These are phyloP conservation scores for Copsychus sechellarum DNA, from an alignment of 2,113 vertebrate species.

Conservation along the genomic window DNA sequence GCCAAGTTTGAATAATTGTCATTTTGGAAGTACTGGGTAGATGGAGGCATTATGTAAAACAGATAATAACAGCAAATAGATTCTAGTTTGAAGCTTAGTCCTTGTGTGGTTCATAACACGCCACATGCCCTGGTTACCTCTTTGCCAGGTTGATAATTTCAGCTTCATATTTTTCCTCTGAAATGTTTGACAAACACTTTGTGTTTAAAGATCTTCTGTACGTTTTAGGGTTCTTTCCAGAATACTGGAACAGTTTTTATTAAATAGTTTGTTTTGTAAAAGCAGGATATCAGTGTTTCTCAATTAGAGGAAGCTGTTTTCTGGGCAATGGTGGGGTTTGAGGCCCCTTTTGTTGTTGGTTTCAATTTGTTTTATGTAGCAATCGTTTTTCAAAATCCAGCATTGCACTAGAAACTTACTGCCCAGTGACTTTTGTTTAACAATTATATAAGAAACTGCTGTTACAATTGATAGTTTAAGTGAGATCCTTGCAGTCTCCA, in stretches of 20 bases:
- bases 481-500: neutral
- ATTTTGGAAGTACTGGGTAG: neutral
- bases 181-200: neutral
- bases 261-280: neutral
- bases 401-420: neutral
- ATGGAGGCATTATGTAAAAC: neutral
- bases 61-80: neutral
- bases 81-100: neutral
- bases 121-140: no score
- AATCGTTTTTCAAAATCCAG: neutral
- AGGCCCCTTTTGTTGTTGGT: neutral
- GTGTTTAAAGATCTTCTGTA: neutral
- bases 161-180: neutral
- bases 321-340: neutral
- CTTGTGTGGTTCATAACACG: rapidly evolving
- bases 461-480: neutral
- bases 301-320: neutral
- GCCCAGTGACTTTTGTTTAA: neutral
- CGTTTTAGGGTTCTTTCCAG: neutral
- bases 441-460: neutral
- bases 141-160: neutral
- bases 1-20: neutral
- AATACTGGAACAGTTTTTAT: neutral
- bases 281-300: neutral
- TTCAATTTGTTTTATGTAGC: neutral